Percentiles rank a stretch among this genome's conserved stretches.
These are phyloP conservation scores for Anguilla japonica DNA, from an alignment of 2,113 vertebrate genomes.

Conservation along the genomic window DNA sequence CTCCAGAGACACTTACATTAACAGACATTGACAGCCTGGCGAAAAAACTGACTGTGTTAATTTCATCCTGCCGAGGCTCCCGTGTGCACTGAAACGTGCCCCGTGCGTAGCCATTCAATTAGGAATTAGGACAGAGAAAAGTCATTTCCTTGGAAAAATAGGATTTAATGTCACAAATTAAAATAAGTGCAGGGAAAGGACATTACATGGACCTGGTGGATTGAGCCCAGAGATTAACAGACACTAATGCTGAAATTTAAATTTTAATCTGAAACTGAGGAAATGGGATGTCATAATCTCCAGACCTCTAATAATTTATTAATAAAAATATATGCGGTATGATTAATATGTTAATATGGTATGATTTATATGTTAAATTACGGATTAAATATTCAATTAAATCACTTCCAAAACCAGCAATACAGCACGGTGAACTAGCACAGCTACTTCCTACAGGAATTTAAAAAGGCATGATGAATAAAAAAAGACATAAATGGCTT, in stretches of 20 bases:
- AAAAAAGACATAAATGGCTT: neutral
- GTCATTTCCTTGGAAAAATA: constrained; percentile 57
- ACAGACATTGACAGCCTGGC: neutral
- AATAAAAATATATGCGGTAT: neutral
- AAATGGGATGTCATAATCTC: constrained; percentile 18
- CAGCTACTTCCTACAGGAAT: neutral
- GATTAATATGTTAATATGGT: neutral
- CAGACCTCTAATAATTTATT: neutral
- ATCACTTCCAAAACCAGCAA: neutral
- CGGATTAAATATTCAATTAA: constrained; percentile 19
- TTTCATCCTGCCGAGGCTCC: neutral
- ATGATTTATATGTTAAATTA: neutral
- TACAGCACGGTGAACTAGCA: neutral
- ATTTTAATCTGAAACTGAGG: neutral
- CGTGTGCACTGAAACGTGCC: neutral
- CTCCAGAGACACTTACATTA: neutral
- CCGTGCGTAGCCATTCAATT: neutral
- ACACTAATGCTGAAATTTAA: neutral
- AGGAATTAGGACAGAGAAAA: neutral
- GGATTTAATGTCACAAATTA: constrained; percentile 55
- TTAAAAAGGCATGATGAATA: neutral
- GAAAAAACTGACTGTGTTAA: neutral
- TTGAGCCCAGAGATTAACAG: constrained; percentile 48
- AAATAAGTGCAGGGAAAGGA: constrained; percentile 61
- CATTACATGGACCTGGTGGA: constrained; percentile 53